Base-by-base conservation (phyloP, 2,888 invertebrate genomes). In the Rotaria socialis region DNA sequence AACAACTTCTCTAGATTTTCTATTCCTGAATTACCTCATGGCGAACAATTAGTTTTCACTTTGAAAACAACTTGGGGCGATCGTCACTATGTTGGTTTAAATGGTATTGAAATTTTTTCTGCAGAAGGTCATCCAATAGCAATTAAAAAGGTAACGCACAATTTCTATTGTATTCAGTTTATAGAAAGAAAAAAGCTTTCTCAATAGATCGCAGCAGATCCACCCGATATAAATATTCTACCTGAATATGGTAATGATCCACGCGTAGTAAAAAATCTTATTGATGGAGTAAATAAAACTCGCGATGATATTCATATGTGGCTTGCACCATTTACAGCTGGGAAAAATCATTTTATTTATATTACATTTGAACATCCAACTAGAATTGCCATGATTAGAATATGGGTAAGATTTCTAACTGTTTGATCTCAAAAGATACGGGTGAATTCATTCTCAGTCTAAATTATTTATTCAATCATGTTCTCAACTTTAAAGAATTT, bases 41-140 rank as follows among this genome's bases (percentile, higher is more conserved):
- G 95, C n/a, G 91, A 92, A 89, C 90, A 93, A 86, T 89, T 95
- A 89, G 93, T 93, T 88, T 91, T 95, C 86, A 93, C 94, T 90
- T 94, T 95, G 88, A 94, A 94, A 90, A 94, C 94, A 91, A 93
- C 95, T 55, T 95, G 95, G 95, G 95, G 95, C 16, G 95, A 95
- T 90, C 93, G 93, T 88, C 93, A 94, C 90, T 94, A 94, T 89
- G 94, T 95, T 24, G 95, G 95, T 0, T 90, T 95, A 86, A 95
- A 94, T 89, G 95, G 95, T 5, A 93, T 95, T 86, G 95, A 95
- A 90, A 91, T 95, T 87, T 95, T 94, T 90, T 93, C 93, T 87
- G 91, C 92, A 27, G 91, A 92, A 85, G 95, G 95, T 19, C 92
- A 93, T 88, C 91, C 92, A 56, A 93, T 93, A 2, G 89, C 90